Evolutionary conservation across 1,140 invertebrate genomes (phyloP).

Genomic region (Drosophila dunni): DNA sequence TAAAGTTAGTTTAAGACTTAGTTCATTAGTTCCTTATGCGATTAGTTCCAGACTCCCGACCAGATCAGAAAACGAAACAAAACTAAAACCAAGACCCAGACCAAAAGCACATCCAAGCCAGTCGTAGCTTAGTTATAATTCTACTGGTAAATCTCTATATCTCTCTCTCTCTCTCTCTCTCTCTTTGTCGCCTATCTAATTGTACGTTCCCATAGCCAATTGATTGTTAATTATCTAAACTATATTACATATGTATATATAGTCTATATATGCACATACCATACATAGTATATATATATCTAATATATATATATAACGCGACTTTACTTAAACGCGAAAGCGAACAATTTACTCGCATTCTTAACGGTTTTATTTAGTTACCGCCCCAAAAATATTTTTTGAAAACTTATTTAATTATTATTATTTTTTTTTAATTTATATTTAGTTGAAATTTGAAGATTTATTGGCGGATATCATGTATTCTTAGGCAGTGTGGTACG

Average conservation of each 20-base stretch:
- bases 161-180: background rate
- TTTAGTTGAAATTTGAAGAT: conserved; percentile 35
- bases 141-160: conserved; percentile 14
- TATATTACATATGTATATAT: conserved; percentile 21
- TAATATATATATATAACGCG: conserved; percentile 31
- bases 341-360: conserved; percentile 17
- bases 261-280: conserved; percentile 22
- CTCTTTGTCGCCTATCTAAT: conserved; percentile 29
- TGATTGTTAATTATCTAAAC: conserved; percentile 46
- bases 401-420: conserved; percentile 5
- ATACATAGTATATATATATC: conserved; percentile 22
- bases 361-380: conserved; percentile 23
- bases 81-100: conserved; percentile 14
- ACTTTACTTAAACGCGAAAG: conserved; percentile 45
- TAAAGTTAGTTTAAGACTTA: conserved; percentile 65
- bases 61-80: conserved; percentile 2
- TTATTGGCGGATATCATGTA: conserved; percentile 33
- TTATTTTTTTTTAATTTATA: conserved; percentile 27
- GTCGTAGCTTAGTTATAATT: conserved; percentile 36
- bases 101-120: conserved; percentile 30
- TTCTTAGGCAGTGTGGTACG: conserved; percentile 46
- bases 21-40: conserved; percentile 70
- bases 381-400: conserved; percentile 25
- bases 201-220: conserved; percentile 58
- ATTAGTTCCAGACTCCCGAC: conserved; percentile 25